Conservation (phyloP, 2,797 vertebrate genomes). For the Xenops minutus region DNA sequence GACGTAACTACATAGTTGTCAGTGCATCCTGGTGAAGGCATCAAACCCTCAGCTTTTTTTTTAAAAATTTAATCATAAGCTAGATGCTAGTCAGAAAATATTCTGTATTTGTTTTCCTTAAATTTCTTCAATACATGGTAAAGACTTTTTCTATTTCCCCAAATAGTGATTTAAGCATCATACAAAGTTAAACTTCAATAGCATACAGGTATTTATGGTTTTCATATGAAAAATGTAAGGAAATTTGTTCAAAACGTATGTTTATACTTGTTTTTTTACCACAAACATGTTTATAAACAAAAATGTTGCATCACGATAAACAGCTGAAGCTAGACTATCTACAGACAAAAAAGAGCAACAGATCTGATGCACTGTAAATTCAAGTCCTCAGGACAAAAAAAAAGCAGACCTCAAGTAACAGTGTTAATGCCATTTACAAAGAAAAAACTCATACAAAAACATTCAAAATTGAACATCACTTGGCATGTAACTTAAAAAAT, state of each 20-base stretch:
- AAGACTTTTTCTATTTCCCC: conserved; percentile 87
- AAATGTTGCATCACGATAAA: conserved; percentile 89
- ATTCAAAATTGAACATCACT: conserved; percentile 86
- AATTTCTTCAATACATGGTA: conserved; percentile 83
- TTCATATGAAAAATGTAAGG: conserved; percentile 90
- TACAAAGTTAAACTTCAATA: conserved; percentile 89
- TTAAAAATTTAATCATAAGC: conserved; percentile 80
- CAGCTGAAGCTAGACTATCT: conserved; percentile 94
- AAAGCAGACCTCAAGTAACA: conserved; percentile 84
- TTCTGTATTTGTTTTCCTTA: conserved; percentile 76
- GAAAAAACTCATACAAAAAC: conserved; percentile 81
- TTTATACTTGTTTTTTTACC: conserved; percentile 92
- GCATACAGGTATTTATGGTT: conserved; percentile 92
- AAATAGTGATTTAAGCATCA: conserved; percentile 92
- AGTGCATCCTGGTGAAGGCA: conserved; percentile 84
- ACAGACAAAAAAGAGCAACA: conserved; percentile 96
- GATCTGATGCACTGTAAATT: conserved; percentile 92
- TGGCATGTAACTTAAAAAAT: conserved; percentile 84
- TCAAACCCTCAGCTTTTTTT: conserved; percentile 76
- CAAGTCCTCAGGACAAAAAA: conserved; percentile 87
- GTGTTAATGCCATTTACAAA: conserved; percentile 84
- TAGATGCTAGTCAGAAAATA: conserved; percentile 84
- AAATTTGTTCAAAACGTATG: conserved; percentile 92
- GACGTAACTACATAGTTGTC: conserved; percentile 86
- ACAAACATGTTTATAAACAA: conserved; percentile 93